Base-by-base conservation (phyloP, 92 coral and sea anemone genomes). In the Phymanthus crucifer region DNA sequence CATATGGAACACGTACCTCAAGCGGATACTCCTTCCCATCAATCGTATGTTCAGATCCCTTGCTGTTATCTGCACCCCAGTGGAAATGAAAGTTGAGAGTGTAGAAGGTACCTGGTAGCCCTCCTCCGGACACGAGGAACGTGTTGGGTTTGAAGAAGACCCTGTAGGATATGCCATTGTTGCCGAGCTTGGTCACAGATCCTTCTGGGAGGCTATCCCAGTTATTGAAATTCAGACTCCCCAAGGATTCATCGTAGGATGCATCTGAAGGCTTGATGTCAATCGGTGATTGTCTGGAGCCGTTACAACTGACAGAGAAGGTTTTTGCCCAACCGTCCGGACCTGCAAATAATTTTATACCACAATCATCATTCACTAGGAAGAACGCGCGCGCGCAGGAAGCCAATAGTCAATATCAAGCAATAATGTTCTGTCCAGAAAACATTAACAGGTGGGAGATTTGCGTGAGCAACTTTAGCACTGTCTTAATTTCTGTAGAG, bases 31-130 rank as follows among this genome's bases (percentile, higher is more conserved):
- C 45, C 35, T 83, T 80, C 23, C 93, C 91, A 32, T 87, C 86
- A 21, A 92, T 54, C 7, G 77, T 85, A 56, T 92, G 97, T 33
- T 92, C 97, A 0, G 97, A 92, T 10, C 97, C 97, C 46, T 80
- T 70, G 43, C 64, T 66, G 32, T 86, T 32, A 1, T 80, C 84
- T 21, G 85, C 77, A 48, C 97, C 97, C 91, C 90, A 91, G 80
- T 91, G 94, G 57, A 91, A 71, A 67, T 91, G 94, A 74, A 87
- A 73, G 26, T 70, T 72, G 17, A 61, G 81, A 18, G 85, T 45
- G n/a, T 58, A 75, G 71, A 50, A 91, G 0, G 33, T 70, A 13
- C 83, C 90, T 3, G 74, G 40, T 37, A 91, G 79, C 10, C 86
- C 88, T 33, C 94, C 94, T 26, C 80, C 87, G 36, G 81, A 72